Percentiles rank a stretch among this genome's conserved stretches.
phyloP scores from a whole-genome alignment of 1,140 invertebrate genomes.

The Bombus vancouverensis region DNA sequence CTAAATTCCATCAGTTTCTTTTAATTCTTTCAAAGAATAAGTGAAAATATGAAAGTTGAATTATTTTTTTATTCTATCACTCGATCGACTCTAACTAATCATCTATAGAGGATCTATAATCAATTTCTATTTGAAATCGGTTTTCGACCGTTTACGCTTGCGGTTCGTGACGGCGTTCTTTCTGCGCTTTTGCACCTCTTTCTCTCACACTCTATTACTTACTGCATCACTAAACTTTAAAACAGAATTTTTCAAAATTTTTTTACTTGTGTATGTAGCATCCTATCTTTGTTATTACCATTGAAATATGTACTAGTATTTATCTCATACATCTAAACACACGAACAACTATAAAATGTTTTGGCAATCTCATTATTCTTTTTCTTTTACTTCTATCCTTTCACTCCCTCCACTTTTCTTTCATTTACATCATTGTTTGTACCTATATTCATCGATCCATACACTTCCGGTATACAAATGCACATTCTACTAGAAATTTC shows the following conservation, averaged over 20 bases:
- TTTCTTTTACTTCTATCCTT: constrained; percentile 41
- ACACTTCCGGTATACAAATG: constrained; percentile 24
- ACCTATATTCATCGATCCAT: constrained; percentile 20
- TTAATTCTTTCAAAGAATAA: neutral
- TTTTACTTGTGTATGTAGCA: no score
- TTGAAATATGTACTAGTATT: neutral
- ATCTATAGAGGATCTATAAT: constrained; percentile 20
- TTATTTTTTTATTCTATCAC: neutral
- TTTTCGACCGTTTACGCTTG: constrained; percentile 25
- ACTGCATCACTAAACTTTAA: neutral
- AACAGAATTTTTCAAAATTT: neutral
- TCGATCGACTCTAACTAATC: neutral
- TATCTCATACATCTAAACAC: neutral
- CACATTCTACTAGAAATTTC: neutral
- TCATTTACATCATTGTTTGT: constrained; percentile 34
- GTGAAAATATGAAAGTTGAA: neutral
- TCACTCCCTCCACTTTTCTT: constrained; percentile 46
- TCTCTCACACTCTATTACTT: constrained; percentile 22
- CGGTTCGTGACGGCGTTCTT: constrained; percentile 45
- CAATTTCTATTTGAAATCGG: constrained; percentile 18
- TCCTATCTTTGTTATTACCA: no score
- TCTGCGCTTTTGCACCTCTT: constrained; percentile 33
- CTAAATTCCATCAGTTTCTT: neutral
- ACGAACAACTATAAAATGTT: constrained; percentile 26
- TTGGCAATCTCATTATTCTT: constrained; percentile 31